These are phyloP conservation scores for Apodemus sylvaticus DNA, from an alignment of 2,113 vertebrate genomes.

Conservation along the genomic window DNA sequence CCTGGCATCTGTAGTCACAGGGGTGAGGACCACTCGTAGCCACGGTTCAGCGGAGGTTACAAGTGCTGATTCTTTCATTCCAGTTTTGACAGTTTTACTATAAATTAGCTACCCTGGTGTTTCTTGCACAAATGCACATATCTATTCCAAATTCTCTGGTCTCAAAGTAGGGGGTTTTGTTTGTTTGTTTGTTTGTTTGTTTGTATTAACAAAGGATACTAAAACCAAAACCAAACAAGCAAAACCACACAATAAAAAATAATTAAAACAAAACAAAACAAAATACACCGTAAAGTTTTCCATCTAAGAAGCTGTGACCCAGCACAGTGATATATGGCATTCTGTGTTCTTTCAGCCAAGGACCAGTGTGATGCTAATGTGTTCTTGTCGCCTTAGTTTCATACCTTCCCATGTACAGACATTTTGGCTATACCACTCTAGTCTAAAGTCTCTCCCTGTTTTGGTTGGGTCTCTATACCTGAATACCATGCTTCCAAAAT, in stretches of 20 bases:
- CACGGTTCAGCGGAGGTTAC: background rate
- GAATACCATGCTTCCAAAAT: background rate
- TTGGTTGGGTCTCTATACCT: background rate
- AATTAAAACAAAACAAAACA: background rate
- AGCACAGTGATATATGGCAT: background rate
- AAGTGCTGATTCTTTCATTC: background rate
- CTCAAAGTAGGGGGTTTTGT: background rate
- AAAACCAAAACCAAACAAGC: background rate
- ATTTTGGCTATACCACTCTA: background rate
- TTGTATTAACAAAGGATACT: background rate
- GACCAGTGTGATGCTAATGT: background rate
- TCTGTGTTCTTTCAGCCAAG: background rate
- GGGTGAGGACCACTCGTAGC: background rate
- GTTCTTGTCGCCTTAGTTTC: background rate
- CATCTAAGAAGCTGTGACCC: background rate
- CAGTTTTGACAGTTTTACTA: background rate
- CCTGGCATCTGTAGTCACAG: background rate
- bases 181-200: background rate
- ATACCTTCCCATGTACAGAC: background rate
- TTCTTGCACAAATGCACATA: background rate
- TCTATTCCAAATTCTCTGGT: slow-evolving; percentile 24
- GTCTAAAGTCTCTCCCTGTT: background rate
- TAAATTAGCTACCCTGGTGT: background rate
- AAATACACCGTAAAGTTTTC: background rate
- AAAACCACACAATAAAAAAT: background rate